Percentiles rank a stretch among this genome's conserved stretches.
Conservation (phyloP, 2,888 invertebrate species). For the Cosmia pyralina region DNA sequence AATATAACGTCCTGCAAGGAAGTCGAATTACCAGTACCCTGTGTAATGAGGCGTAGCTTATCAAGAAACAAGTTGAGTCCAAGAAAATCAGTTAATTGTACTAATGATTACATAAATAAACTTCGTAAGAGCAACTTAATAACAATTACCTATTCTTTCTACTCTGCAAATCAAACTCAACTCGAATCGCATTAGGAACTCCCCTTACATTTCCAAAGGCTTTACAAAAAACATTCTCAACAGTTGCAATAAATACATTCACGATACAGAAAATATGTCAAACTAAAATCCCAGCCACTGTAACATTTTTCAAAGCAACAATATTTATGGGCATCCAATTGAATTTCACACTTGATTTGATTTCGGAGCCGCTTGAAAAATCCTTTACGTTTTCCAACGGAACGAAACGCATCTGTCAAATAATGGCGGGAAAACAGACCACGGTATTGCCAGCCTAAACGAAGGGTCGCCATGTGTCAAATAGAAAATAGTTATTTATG, state of each 20-base stretch:
- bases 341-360: conserved; percentile 90
- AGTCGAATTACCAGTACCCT: too few species aligned
- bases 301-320: conserved; percentile 82
- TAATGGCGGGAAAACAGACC: conserved; percentile 85
- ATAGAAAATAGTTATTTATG: conserved; percentile 89
- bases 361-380: conserved; percentile 79
- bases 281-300: conserved; percentile 69
- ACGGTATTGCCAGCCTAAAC: conserved; percentile 78
- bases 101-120: neutral
- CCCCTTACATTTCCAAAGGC: neutral
- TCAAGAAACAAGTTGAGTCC: neutral
- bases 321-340: conserved; percentile 87
- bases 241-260: conserved; percentile 29
- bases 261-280: conserved; percentile 50
- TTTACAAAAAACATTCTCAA: neutral
- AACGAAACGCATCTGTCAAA: conserved; percentile 88
- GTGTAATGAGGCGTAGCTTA: neutral
- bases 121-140: neutral
- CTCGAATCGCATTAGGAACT: neutral
- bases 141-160: neutral
- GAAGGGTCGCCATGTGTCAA: conserved; percentile 88
- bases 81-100: neutral
- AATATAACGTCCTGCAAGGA: too few species aligned
- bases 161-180: neutral
- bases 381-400: conserved; percentile 84